These are phyloP conservation scores for Baryphthengus martii DNA, from an alignment of 2,113 vertebrate species.

Conservation along the genomic window DNA sequence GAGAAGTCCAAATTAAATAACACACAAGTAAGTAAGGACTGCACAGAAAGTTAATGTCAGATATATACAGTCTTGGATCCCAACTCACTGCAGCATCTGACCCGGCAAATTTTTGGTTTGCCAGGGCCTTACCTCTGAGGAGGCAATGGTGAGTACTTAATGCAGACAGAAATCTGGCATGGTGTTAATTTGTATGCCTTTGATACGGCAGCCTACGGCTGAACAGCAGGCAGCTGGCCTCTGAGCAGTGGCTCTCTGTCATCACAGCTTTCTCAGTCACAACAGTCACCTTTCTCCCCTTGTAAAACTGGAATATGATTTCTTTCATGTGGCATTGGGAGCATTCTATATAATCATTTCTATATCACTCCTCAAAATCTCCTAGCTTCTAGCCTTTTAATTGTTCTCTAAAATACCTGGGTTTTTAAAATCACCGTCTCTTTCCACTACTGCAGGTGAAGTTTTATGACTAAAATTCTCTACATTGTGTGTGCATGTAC, in stretches of 20 bases:
- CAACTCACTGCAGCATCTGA: background rate
- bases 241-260: background rate
- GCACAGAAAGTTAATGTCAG: background rate
- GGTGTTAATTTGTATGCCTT: background rate
- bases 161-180: background rate
- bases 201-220: background rate
- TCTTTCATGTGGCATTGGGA: background rate
- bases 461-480: background rate
- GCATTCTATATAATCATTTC: background rate
- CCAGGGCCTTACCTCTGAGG: background rate
- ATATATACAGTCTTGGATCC: rapidly evolving
- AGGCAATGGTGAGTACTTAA: background rate
- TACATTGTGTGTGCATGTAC: background rate
- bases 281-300: background rate
- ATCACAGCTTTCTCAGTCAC: background rate
- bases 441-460: background rate
- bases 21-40: background rate
- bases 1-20: background rate
- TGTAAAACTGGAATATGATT: background rate
- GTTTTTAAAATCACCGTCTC: background rate
- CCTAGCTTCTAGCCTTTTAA: background rate
- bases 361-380: background rate
- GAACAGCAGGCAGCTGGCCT: background rate
- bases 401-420: background rate
- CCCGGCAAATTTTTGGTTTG: background rate